These are phyloP conservation scores for Agapornis roseicollis DNA, from an alignment of 2,113 vertebrate species.

Conservation along the genomic window DNA sequence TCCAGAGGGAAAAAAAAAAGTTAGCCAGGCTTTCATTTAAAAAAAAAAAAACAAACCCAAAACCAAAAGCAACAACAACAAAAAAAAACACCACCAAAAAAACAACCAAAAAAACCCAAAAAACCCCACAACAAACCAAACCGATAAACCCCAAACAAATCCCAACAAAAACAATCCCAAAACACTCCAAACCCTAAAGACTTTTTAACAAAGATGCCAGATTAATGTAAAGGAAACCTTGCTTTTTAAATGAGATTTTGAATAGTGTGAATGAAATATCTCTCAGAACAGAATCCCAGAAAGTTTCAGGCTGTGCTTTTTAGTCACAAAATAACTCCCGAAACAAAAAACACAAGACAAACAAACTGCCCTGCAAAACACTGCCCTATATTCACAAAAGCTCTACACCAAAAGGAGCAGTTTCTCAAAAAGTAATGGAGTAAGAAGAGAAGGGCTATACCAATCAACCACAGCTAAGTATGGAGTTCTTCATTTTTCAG, in stretches of 20 bases:
- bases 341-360: not conserved
- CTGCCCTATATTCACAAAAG: not conserved
- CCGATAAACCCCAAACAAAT: too few relatives aligned
- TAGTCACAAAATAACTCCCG: not conserved
- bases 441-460: not conserved
- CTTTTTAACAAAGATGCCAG: not conserved
- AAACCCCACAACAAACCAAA: too few relatives aligned
- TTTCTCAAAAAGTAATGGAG: not conserved
- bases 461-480: not conserved
- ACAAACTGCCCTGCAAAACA: not conserved
- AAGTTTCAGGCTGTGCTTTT: not conserved
- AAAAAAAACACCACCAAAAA: too few relatives aligned
- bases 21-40: not conserved
- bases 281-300: not conserved
- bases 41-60: too few relatives aligned
- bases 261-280: not conserved
- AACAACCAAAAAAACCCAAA: too few relatives aligned
- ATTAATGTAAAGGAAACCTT: not conserved
- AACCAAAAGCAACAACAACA: too few relatives aligned
- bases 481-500: not conserved
- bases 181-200: not conserved
- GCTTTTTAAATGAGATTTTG: not conserved
- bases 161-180: not conserved
- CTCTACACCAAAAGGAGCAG: not conserved
- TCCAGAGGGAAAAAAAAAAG: not conserved